These are phyloP conservation scores for Shargacucullia verbasci DNA, from an alignment of 2,888 invertebrate species.

Conservation along the genomic window DNA sequence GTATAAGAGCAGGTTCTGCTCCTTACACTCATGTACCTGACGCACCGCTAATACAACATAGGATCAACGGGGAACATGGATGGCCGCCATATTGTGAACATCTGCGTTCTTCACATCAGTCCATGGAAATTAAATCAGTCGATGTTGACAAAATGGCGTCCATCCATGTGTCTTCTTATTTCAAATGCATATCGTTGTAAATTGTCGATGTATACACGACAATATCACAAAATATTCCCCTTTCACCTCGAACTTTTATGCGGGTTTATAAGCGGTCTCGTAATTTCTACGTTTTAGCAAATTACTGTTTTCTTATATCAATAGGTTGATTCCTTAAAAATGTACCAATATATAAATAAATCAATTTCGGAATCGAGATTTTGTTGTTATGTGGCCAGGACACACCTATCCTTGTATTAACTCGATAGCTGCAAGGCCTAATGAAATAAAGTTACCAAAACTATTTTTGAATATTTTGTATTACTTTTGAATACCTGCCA, in stretches of 20 bases:
- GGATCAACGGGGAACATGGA: too few species aligned
- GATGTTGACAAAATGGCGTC: too few species aligned
- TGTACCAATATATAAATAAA: neutral
- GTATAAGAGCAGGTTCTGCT: too few species aligned
- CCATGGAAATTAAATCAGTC: too few species aligned
- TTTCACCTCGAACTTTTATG: slow-evolving; percentile 33
- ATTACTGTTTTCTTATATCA: slow-evolving; percentile 13
- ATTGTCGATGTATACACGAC: too few species aligned
- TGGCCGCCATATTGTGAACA: too few species aligned
- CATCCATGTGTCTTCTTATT: too few species aligned
- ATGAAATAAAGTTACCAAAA: slow-evolving; percentile 40
- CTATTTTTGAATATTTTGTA: slow-evolving; percentile 30
- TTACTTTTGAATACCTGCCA: slow-evolving; percentile 6
- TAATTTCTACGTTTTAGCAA: slow-evolving; percentile 11
- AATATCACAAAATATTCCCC: slow-evolving; percentile 9
- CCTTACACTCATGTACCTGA: too few species aligned
- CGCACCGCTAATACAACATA: too few species aligned
- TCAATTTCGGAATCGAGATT: neutral
- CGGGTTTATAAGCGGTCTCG: slow-evolving; percentile 52
- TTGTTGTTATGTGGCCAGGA: slow-evolving; percentile 1
- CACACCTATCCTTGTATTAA: slow-evolving; percentile 5
- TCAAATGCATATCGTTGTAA: too few species aligned
- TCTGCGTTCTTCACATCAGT: too few species aligned
- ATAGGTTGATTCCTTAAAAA: slow-evolving; percentile 5
- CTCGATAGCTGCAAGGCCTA: slow-evolving; percentile 19